phyloP scores from a whole-genome alignment of 2,113 vertebrate species.

The Merops nubicus region DNA sequence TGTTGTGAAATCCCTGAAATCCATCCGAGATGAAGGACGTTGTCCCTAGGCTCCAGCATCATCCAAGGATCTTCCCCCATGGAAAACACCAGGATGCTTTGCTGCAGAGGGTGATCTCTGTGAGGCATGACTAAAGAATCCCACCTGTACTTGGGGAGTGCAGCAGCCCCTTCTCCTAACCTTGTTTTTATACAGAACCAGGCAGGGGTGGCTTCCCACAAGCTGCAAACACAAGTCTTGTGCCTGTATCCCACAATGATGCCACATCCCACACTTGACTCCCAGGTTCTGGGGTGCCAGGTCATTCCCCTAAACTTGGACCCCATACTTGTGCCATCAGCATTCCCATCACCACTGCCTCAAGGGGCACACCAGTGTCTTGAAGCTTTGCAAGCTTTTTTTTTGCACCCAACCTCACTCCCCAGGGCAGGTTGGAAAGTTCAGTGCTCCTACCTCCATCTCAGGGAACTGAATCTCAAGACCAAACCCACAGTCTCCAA shows the following conservation, averaged over 20 bases:
- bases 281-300: too few relatives aligned
- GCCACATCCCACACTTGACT: fast-evolving
- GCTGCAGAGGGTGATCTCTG: neutral
- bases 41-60: neutral
- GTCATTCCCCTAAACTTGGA: neutral
- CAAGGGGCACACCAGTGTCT: neutral
- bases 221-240: fast-evolving
- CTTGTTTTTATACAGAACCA: neutral
- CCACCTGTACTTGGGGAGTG: too few relatives aligned
- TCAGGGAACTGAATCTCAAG: neutral
- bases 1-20: neutral
- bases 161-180: neutral
- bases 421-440: fast-evolving
- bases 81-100: neutral
- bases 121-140: neutral
- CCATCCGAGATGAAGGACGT: fast-evolving
- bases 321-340: neutral
- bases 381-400: neutral
- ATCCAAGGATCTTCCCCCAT: neutral
- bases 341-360: neutral
- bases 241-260: fast-evolving
- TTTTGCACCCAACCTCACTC: neutral
- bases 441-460: neutral
- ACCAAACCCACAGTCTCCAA: neutral
- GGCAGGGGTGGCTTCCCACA: neutral